phyloP scores from a whole-genome alignment of 35 echinoderm and acorn worm species.

The Amphiura filiformis region DNA sequence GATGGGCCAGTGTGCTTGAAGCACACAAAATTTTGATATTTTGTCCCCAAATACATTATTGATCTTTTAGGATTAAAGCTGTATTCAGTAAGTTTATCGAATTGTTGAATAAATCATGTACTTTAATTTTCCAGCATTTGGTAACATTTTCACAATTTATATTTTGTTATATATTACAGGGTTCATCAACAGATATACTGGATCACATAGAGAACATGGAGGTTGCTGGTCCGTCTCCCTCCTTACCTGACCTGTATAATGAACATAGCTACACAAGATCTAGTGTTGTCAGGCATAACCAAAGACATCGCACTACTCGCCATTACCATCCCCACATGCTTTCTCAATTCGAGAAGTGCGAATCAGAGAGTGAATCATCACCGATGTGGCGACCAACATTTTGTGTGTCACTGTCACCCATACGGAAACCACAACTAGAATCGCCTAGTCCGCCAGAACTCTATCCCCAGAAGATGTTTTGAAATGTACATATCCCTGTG shows the following conservation, averaged over 20 bases:
- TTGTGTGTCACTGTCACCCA: not conserved
- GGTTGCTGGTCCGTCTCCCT: not conserved
- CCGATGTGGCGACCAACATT: not conserved
- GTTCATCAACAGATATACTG: not conserved
- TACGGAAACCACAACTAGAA: not conserved
- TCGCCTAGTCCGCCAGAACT: not conserved
- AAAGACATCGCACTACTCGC: not conserved
- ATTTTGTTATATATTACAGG: not conserved
- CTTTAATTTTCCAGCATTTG: no score
- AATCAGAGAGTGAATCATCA: not conserved
- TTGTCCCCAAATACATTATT: no score
- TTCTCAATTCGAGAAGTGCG: not conserved
- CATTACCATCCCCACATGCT: not conserved
- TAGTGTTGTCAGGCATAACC: not conserved
- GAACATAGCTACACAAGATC: not conserved
- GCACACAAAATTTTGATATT: no score
- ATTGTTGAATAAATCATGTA: no score
- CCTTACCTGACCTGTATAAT: not conserved
- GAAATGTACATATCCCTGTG: no score
- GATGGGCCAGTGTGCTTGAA: no score
- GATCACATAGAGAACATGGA: not conserved
- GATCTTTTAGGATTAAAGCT: no score
- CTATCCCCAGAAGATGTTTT: constrained; percentile 1
- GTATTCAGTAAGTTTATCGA: no score
- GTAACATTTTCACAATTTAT: no score